These are phyloP conservation scores for Cephalophus harveyi DNA, from an alignment of 2,113 vertebrate genomes.

Conservation along the genomic window DNA sequence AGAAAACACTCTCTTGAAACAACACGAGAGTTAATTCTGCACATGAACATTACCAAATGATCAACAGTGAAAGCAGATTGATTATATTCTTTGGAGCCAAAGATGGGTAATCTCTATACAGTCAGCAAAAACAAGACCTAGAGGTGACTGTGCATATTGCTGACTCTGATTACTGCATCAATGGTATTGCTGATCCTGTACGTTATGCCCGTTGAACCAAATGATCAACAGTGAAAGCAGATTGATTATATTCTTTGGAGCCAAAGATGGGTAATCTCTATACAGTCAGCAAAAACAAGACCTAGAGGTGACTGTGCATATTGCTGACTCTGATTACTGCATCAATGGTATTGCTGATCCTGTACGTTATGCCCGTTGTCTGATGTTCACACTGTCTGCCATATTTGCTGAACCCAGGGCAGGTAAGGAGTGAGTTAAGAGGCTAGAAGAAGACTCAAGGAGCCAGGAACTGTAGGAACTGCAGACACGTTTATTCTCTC, in stretches of 20 bases:
- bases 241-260: not conserved
- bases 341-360: not conserved
- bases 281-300: not conserved
- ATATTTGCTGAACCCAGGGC: not conserved
- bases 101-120: not conserved
- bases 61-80: not conserved
- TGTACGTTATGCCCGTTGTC: not conserved
- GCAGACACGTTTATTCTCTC: not conserved
- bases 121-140: not conserved
- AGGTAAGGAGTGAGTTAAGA: not conserved
- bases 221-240: not conserved
- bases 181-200: not conserved
- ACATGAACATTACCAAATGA: too few species aligned
- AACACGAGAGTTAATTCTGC: not conserved
- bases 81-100: not conserved
- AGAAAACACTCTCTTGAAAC: not conserved
- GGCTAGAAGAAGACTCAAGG: not conserved
- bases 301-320: not conserved
- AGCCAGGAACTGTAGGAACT: not conserved
- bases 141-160: not conserved
- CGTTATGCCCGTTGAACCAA: not conserved
- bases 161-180: not conserved
- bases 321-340: not conserved
- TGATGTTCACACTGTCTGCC: not conserved
- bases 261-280: not conserved